A percentile compares a stretch with the other conserved stretches of the same genome.
phyloP scores from a whole-genome alignment of 2,797 vertebrate species.

The Gobio occitaniae region DNA sequence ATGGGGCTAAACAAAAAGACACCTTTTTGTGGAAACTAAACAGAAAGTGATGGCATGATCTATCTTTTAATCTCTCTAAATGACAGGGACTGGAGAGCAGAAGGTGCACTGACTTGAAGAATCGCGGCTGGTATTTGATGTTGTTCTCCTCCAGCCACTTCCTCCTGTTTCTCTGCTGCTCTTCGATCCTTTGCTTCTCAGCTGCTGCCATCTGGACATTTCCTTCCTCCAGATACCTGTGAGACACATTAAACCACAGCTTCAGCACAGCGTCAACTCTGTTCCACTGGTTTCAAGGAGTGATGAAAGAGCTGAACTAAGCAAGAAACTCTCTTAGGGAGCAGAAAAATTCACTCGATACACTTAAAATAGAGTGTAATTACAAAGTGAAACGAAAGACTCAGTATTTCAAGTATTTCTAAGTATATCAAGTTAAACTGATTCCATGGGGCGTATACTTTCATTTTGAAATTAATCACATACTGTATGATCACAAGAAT shows the following conservation, averaged over 20 bases:
- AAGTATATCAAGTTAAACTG: not conserved
- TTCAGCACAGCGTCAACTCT: not conserved
- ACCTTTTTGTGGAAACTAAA: not conserved
- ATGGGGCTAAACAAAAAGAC: not conserved
- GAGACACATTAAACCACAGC: constrained; percentile 5
- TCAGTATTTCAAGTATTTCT: not conserved
- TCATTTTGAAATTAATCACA: not conserved
- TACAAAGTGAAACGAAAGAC: not conserved
- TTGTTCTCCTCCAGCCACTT: constrained; percentile 93
- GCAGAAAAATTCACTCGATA: not conserved
- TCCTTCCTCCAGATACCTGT: constrained; percentile 93
- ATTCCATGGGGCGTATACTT: not conserved
- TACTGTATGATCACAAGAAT: not conserved
- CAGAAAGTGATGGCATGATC: not conserved
- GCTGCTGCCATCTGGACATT: constrained; percentile 89
- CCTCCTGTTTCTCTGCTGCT: constrained; percentile 90
- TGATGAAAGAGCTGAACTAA: not conserved
- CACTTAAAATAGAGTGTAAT: not conserved
- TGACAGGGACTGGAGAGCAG: not conserved
- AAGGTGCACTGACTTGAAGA: constrained; percentile 91
- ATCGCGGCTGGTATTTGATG: constrained; percentile 90
- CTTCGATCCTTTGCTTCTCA: constrained; percentile 96
- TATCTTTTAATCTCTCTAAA: not conserved
- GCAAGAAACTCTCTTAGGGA: not conserved
- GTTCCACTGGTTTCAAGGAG: not conserved